Conservation (phyloP, 2,888 invertebrate species). For the Diachrysia chrysitis region DNA sequence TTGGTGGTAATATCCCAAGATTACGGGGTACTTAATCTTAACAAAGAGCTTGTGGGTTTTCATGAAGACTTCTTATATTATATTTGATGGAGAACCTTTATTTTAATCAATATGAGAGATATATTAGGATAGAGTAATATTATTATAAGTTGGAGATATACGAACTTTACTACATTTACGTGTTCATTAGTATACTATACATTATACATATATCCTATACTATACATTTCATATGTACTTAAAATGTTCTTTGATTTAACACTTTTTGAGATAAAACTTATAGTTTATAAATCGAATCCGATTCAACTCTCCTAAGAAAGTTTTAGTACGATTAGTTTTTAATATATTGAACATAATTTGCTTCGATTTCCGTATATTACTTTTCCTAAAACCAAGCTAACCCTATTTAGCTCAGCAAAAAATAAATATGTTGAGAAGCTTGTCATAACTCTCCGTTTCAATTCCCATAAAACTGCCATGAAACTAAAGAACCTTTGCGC, state of each 20-base stretch:
- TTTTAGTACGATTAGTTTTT: slow-evolving; percentile 5
- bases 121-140: too few species aligned
- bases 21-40: slow-evolving; percentile 46
- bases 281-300: too few species aligned
- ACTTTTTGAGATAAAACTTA: too few species aligned
- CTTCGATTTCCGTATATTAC: neutral
- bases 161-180: too few species aligned
- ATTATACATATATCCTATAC: too few species aligned
- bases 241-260: slow-evolving; percentile 20
- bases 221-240: too few species aligned
- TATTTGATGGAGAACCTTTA: too few species aligned
- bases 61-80: slow-evolving; percentile 15
- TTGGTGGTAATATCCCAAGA: slow-evolving; percentile 39
- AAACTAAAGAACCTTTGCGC: slow-evolving; percentile 51
- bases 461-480: slow-evolving; percentile 50
- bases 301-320: neutral
- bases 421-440: slow-evolving; percentile 26
- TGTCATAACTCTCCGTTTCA: slow-evolving; percentile 39
- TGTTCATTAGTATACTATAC: too few species aligned
- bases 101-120: too few species aligned
- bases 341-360: neutral
- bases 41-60: slow-evolving; percentile 46
- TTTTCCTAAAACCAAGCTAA: neutral
- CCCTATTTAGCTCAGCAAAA: slow-evolving; percentile 27
- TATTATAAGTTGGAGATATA: too few species aligned